phyloP scores from a whole-genome alignment of 2,797 vertebrate species.

The Netta rufina region DNA sequence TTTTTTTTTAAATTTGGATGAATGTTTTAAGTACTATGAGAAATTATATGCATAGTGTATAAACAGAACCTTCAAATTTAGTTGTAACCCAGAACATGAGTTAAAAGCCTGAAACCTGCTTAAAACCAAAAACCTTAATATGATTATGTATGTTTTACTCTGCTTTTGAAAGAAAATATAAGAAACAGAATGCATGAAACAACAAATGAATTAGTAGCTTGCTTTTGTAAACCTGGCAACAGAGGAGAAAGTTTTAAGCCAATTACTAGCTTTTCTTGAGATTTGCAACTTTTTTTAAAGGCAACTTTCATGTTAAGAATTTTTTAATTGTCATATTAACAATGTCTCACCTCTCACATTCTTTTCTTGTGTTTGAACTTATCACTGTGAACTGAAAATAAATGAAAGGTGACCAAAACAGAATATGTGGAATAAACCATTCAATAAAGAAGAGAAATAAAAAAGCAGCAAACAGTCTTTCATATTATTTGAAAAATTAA shows the following conservation, averaged over 20 bases:
- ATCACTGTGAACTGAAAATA: neutral
- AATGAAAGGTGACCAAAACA: neutral
- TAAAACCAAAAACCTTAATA: neutral
- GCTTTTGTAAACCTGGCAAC: neutral
- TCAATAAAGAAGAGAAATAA: neutral
- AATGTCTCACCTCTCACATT: neutral
- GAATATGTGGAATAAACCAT: neutral
- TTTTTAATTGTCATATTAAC: neutral
- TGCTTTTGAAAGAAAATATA: neutral
- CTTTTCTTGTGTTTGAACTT: neutral
- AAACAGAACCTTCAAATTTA: neutral
- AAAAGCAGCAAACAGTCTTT: neutral
- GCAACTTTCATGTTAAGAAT: neutral
- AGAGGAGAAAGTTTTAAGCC: neutral
- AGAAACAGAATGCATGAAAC: neutral
- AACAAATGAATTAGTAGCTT: neutral
- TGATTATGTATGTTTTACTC: neutral
- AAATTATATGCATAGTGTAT: neutral
- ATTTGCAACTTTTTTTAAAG: neutral
- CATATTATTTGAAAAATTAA: neutral
- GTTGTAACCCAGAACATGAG: neutral
- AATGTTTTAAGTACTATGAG: neutral
- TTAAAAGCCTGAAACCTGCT: neutral
- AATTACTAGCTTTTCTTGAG: neutral
- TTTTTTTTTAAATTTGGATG: neutral